These are phyloP conservation scores for Zosterops pallidus DNA, from an alignment of 2,113 vertebrate genomes.

Conservation along the genomic window DNA sequence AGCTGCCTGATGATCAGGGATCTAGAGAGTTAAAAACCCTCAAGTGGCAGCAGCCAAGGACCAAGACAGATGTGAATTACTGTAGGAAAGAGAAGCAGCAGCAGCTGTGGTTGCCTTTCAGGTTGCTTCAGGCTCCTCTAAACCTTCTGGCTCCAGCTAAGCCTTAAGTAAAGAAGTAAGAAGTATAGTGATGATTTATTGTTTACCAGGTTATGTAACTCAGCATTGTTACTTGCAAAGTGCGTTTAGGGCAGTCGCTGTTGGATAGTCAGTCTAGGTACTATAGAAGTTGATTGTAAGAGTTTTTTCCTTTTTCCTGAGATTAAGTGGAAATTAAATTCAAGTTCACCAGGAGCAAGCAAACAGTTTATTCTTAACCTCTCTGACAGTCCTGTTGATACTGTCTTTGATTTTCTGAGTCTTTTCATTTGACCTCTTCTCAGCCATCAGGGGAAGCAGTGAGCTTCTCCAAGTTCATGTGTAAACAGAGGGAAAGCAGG, in stretches of 20 bases:
- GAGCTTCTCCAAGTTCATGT: background rate
- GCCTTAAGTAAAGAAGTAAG: background rate
- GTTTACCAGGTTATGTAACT: background rate
- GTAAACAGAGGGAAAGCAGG: background rate
- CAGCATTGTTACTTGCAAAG: background rate
- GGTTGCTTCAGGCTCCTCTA: background rate
- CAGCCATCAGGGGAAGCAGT: background rate
- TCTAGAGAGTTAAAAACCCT: background rate
- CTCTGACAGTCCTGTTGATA: background rate
- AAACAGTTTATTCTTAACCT: background rate
- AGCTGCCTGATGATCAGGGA: background rate
- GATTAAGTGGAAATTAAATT: background rate
- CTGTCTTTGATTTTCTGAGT: slow-evolving; percentile 11
- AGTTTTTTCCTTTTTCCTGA: background rate
- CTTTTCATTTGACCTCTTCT: slow-evolving; percentile 2
- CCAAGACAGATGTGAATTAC: background rate
- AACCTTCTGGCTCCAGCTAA: background rate
- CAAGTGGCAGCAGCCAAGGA: background rate
- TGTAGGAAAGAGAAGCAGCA: background rate
- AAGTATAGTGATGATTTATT: background rate
- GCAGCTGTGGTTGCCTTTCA: background rate
- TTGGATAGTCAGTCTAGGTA: background rate
- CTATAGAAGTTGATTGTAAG: background rate
- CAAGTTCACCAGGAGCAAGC: background rate
- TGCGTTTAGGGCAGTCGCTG: background rate